Evolutionary conservation across 37 sponge, comb jelly and placozoan genomes (phyloP), one percentile per base, ranked within the genome.

Genomic region (Tethya wilhelma): DNA sequence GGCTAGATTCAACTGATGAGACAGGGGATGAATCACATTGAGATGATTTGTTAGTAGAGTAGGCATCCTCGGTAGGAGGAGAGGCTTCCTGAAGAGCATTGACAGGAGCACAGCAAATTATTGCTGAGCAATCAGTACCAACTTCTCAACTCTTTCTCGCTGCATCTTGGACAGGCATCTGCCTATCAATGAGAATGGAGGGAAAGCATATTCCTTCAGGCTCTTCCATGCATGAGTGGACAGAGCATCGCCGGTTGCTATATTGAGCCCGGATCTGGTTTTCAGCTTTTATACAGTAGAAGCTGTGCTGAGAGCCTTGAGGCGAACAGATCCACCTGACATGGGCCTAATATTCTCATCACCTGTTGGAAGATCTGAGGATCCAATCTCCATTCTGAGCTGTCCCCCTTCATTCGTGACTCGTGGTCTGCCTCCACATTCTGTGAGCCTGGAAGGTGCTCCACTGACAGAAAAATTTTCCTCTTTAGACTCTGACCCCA

Each of bases 321-420:
- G 25, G 80, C 87, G 80, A 86, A 86, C 3, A 86, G 80, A 34
- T 86, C 87, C 60, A 86, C 68, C 29, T 55, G 37, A 1, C 39
- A 28, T 49, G 80, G 74, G 2, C 80, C 74, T 49, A 32, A 79
- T 0, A n/a, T 71, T 29, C 26, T 32, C 33, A 64, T 38, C 32
- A 86, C 33, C 23, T 9, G 17, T 23, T 39, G 8, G 75, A 86
- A 86, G 1, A 81, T 6, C 23, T n/a, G 38, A 4, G 77, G 62
- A 26, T 81, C 37, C 38, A 86, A 70, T 1, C 74, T 44, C 88
- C 88, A 87, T 34, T 87, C 88, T 34, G 77, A 26, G 12, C 71
- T 26, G 56, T 83, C 84, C 28, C 64, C 56, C 62, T 57, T 57
- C 30, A 71, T 39, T 19, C 77, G 41, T 25, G 77, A 76, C 45